Evolutionary conservation across 1,140 invertebrate species (phyloP), one percentile per base, ranked within the genome.

Genomic region (Bombus terrestris): DNA sequence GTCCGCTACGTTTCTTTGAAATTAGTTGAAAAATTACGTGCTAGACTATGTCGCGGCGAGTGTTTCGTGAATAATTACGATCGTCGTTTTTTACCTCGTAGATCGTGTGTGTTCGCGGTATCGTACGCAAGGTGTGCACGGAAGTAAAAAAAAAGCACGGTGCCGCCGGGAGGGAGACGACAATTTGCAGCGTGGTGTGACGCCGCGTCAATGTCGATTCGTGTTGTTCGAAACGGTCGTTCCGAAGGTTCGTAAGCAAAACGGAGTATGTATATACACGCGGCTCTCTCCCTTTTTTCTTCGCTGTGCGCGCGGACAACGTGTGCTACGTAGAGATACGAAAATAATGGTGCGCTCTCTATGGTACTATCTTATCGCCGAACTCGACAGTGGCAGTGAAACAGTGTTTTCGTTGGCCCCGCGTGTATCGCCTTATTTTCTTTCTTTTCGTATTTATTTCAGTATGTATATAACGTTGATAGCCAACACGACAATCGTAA

Each of bases 201-300:
- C 80, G 80, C 81, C 71, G 74, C 85, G 87, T 88, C 81, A 35
- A 86, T 71, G 72, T 87, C 71, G 73, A 53, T 18, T 41, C 74
- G n/a, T 75, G 75, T 37, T 82, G 35, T 39, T 37, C 39, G 53
- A 66, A 66, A 66, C 15, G 64, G 64, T 66, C 64, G 64, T 66
- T 13, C 71, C n/a, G 41, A 25, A 39, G 43, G 35, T 69, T 77
- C 35, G 81, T 32, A 43, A 83, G 66, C 22, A n/a, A n/a, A 77
- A 83, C 64, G 28, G 28, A 53, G 28, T 9, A 9, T 75, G 64
- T 37, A 9, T 12, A 25, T 4, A 22, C 28, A n/a, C 2, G n/a
- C 47, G 18, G 3, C 41, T 75, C 62, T 78, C 41, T 78, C 59
- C 59, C 15, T 79, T 78, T 15, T 37, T 10, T 32, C 41, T 79